Conservation (phyloP, 2,888 invertebrate species). For the Yponomeuta malinellus region DNA sequence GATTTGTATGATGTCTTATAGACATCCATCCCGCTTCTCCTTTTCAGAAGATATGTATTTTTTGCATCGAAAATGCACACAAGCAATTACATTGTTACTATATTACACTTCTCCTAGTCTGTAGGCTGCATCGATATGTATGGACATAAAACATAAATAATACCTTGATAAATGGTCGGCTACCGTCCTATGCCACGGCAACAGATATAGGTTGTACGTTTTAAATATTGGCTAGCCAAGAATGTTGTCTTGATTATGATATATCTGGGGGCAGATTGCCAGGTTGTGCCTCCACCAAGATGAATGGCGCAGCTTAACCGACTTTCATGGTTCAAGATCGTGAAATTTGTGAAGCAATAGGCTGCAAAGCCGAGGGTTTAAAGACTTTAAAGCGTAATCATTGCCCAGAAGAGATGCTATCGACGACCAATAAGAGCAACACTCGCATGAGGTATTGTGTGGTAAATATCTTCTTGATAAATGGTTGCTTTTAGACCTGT, state of each 20-base stretch:
- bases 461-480: constrained; percentile 9
- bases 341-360: constrained; percentile 9
- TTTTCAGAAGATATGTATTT: neutral
- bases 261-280: constrained; percentile 36
- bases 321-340: constrained; percentile 13
- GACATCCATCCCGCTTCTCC: neutral
- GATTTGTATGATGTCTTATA: neutral
- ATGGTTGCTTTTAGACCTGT: constrained; percentile 9
- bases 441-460: constrained; percentile 7
- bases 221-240: constrained; percentile 38
- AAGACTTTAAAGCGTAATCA: constrained; percentile 10
- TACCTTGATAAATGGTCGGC: constrained; percentile 20
- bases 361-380: neutral
- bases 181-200: constrained; percentile 29
- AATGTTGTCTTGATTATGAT: constrained; percentile 43
- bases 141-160: constrained; percentile 12
- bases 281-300: constrained; percentile 15
- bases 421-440: constrained; percentile 4
- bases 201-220: constrained; percentile 22
- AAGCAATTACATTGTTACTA: neutral
- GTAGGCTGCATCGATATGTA: constrained; percentile 4
- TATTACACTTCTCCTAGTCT: neutral
- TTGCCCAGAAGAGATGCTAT: constrained; percentile 5
- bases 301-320: constrained; percentile 11
- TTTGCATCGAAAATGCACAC: constrained; percentile 5